These are phyloP conservation scores for Antrozous pallidus DNA, from an alignment of 2,797 vertebrate species.

Conservation along the genomic window DNA sequence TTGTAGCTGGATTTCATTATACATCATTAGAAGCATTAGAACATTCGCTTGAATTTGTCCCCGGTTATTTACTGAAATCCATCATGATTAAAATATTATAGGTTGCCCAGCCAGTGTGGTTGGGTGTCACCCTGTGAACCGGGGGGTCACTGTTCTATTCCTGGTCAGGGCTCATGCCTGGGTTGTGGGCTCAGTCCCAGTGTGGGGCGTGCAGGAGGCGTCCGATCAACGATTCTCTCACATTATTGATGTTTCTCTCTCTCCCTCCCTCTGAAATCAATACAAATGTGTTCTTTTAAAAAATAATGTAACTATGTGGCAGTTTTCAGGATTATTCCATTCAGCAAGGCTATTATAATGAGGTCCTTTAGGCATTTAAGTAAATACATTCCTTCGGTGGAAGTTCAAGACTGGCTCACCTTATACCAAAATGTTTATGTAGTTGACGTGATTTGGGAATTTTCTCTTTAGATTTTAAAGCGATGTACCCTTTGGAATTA, in stretches of 20 bases:
- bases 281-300: background rate
- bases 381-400: background rate
- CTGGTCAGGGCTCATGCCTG: background rate
- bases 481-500: background rate
- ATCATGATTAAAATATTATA: background rate
- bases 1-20: background rate
- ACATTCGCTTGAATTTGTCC: background rate
- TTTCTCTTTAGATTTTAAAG: conserved; percentile 16
- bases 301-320: background rate
- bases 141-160: background rate
- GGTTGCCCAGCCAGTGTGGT: no score
- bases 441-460: background rate
- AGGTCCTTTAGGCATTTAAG: background rate
- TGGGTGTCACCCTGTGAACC: no score
- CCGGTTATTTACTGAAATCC: conserved; percentile 26
- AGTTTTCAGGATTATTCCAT: background rate
- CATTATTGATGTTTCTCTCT: background rate
- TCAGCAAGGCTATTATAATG: background rate
- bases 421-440: background rate
- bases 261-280: no score
- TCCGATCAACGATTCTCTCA: background rate
- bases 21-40: conserved; percentile 30
- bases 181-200: no score
- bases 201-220: background rate
- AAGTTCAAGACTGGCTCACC: background rate